Evolutionary conservation across 2,888 invertebrate genomes (phyloP).

Genomic region (Drosophila borealis): DNA sequence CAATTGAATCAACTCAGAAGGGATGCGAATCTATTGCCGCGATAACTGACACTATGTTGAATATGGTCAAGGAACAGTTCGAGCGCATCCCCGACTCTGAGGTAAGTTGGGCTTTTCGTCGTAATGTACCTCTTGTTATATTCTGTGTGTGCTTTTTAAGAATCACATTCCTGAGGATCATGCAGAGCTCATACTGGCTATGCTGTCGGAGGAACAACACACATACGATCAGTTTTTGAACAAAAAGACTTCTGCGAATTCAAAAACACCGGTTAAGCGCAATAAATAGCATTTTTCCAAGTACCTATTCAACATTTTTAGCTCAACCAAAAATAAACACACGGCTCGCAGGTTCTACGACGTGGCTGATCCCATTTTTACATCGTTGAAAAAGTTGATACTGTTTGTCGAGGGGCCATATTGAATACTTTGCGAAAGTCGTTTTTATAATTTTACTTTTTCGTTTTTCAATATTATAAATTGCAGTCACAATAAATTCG

Average conservation of each 20-base stretch:
- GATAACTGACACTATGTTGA: conserved; percentile 7
- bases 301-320: too few relatives aligned
- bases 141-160: background rate
- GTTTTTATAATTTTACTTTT: background rate
- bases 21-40: background rate
- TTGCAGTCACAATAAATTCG: background rate
- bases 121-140: background rate
- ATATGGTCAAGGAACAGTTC: conserved; percentile 21
- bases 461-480: background rate
- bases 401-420: background rate
- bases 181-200: conserved; percentile 22
- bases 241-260: too few relatives aligned
- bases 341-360: background rate
- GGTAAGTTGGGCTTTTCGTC: background rate
- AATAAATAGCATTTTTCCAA: too few relatives aligned
- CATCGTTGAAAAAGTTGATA: background rate
- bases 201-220: conserved; percentile 36
- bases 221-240: background rate
- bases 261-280: background rate
- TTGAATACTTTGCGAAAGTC: too few relatives aligned
- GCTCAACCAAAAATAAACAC: background rate
- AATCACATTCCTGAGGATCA: conserved; percentile 1
- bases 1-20: background rate
- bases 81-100: background rate
- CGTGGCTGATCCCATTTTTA: too few relatives aligned